Base-by-base conservation (phyloP, 2,113 vertebrate genomes). In the Caranx melampygus region DNA sequence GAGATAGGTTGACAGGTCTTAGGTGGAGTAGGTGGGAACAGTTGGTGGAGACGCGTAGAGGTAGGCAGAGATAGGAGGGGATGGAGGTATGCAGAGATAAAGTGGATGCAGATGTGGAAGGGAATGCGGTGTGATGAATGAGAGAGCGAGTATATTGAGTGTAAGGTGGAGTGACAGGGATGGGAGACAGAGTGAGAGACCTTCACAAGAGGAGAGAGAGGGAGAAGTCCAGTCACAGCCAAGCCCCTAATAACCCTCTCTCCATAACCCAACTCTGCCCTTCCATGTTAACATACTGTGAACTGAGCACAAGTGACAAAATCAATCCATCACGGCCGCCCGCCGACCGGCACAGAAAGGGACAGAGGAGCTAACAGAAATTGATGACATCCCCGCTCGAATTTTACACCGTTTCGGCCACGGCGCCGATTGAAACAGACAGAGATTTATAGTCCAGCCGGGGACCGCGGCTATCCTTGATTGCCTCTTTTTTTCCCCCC, bases 221-320 rank as follows among this genome's bases (percentile, higher is more conserved):
- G 70, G 81, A 86, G 92, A 86, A 91, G 92, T 92, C 92, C 92
- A 93, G 96, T 95, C 95, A 92, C 88, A 95, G 87, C 94, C 88
- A 79, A 93, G 94, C 94, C 95, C 93, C 94, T 94, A 95, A 95
- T 95, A 93, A 96, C 93, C 84, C 80, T 67, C 90, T 96, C 95
- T 95, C 95, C 94, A 94, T 96, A 96, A 98, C 97, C 97, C 94
- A 96, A 95, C 96, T 96, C 96, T 96, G 96, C 97, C 95, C 96
- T 96, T 96, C 96, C 94, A 94, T 99, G 98, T 98, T 99, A 99
- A 99, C 97, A 99, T 94, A 99, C 96, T 99, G 97, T 97, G 97
- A 99, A 97, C 96, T 94, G 97, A 96, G 95, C 96, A 95, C 94
- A 95, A 96, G 96, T 99, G 98, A 98, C 98, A 99, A 98, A 99